Percentiles rank a stretch among this genome's conserved stretches.
Evolutionary conservation across 1,140 invertebrate genomes (phyloP).

Genomic region (Paracyclopina nana): DNA sequence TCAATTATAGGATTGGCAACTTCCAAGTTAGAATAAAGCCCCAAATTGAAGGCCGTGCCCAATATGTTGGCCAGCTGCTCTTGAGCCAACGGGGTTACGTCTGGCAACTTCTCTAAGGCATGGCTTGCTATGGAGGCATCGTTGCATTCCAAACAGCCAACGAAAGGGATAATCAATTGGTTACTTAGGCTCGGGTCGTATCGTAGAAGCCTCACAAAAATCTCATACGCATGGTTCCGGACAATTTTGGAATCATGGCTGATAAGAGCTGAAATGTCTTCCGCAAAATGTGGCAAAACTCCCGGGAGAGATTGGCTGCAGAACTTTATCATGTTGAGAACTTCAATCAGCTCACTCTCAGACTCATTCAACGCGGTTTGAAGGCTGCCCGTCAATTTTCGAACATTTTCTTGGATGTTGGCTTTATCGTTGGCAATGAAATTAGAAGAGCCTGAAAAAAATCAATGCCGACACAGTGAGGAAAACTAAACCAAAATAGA

Average conservation of each 20-base stretch:
- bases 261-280: constrained; percentile 14
- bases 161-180: constrained; percentile 45
- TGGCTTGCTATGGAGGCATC: constrained; percentile 54
- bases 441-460: no score
- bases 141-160: constrained; percentile 53
- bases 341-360: not conserved
- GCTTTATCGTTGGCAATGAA: no score
- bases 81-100: constrained; percentile 57
- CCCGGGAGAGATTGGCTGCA: constrained; percentile 20
- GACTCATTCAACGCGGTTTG: no score
- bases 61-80: constrained; percentile 55
- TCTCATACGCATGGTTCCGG: constrained; percentile 21
- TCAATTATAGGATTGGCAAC: constrained; percentile 53
- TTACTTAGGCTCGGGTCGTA: constrained; percentile 26
- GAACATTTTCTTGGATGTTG: no score
- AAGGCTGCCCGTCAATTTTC: no score
- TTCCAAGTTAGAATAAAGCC: constrained; percentile 53
- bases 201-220: constrained; percentile 22
- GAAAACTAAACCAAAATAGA: no score
- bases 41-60: constrained; percentile 56
- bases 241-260: constrained; percentile 16
- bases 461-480: no score
- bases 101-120: constrained; percentile 57
- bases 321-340: constrained; percentile 23
- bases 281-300: constrained; percentile 15